phyloP scores from a whole-genome alignment of 1,140 invertebrate species.

The Cheumatopsyche charites region DNA sequence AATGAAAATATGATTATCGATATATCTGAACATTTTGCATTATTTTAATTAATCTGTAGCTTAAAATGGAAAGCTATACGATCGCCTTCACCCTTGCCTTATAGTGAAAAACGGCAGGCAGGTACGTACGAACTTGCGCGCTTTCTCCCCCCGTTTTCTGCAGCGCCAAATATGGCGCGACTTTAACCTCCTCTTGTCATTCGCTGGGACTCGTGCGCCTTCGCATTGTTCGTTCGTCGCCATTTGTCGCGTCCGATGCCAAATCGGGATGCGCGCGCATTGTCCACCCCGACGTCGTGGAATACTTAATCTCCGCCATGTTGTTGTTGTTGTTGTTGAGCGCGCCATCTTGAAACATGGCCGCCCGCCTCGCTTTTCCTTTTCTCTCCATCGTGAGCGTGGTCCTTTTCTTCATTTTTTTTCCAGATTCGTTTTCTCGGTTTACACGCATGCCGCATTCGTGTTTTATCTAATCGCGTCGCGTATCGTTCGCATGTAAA shows the following conservation, averaged over 20 bases:
- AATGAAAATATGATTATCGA: too few relatives aligned
- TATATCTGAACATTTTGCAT: too few relatives aligned
- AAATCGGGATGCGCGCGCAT: conserved; percentile 35
- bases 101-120: too few relatives aligned
- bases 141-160: too few relatives aligned
- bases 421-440: too few relatives aligned
- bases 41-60: too few relatives aligned
- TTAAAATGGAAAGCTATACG: too few relatives aligned
- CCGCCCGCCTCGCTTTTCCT: conserved; percentile 17
- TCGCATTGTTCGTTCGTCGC: conserved; percentile 31
- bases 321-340: background rate
- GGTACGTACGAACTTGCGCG: too few relatives aligned
- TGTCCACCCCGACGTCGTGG: conserved; percentile 24
- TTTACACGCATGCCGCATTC: background rate
- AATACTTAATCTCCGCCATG: conserved; percentile 37
- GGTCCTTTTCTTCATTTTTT: background rate
- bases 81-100: too few relatives aligned
- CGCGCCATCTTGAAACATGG: conserved; percentile 9
- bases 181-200: conserved; percentile 40
- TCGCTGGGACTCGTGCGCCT: conserved; percentile 29
- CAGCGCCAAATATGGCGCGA: conserved; percentile 36
- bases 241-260: conserved; percentile 42
- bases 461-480: conserved; percentile 6
- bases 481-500: conserved; percentile 2
- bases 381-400: background rate